Base-by-base conservation (phyloP, 2,113 vertebrate species). In the Podarcis cretensis region DNA sequence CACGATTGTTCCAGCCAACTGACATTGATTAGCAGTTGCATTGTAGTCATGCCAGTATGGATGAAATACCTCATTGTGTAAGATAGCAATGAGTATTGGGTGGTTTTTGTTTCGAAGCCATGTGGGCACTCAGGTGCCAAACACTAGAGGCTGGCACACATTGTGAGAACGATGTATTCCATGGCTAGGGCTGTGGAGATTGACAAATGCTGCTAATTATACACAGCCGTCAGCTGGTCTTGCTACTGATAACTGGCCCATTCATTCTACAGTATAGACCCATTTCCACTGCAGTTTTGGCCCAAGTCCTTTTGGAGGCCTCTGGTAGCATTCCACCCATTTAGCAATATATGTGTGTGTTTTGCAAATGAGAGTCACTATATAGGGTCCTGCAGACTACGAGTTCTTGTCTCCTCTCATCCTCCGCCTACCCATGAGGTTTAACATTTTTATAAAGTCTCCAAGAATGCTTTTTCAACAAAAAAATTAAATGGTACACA, bases 1-100 rank as follows among this genome's bases (percentile, higher is more conserved):
- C 94, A 92, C 93, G 92, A 93, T 94, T 95, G 90, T 95, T 95
- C 90, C 92, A 92, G 89, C 76, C 94, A 92, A 95, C 96, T 93
- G 91, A 27, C 89, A 87, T 87, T 88, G 88, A 95, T 96, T 93
- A 95, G 93, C 94, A 88, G 77, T 94, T 93, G 82, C 84, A 35
- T 90, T 93, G 87, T 87, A 86, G 71, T 90, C 87, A 84, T 91
- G 88, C 86, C 86, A 85, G 16, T 90, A 88, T 91, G 43, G 18
- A 91, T 93, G 48, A 92, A 95, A 92, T 87, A 20, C 74, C 14
- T 66, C 81, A 2, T 32, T 85, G 71, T 91, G 92, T 83, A 85
- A 68, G 75, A 83, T 74, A 77, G 73, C 57, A 89, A 79, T 80
- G 63, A 85, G 32, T 87, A 71, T 76, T 91, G 78, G 89, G 40